Percentiles rank a stretch among this genome's conserved stretches.
These are phyloP conservation scores for Trichogramma evanescens DNA, from an alignment of 2,888 invertebrate genomes.

Conservation along the genomic window DNA sequence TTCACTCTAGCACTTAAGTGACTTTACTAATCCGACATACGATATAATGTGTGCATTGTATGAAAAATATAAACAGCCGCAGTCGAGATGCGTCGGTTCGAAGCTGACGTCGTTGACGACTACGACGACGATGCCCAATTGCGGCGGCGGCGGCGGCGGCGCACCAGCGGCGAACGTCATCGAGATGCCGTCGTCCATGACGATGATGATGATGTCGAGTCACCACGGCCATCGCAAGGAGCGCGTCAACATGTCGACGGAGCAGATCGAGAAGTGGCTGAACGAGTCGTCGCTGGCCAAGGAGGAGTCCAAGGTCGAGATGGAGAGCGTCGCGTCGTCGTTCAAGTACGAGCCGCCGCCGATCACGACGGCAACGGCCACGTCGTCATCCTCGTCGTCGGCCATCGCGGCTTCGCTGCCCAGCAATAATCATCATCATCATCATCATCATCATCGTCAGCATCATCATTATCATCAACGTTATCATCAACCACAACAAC, in stretches of 20 bases:
- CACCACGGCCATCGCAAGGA: slow-evolving; percentile 49
- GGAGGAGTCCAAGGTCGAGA: slow-evolving; percentile 40
- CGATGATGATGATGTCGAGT: slow-evolving; percentile 29
- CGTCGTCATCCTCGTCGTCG: slow-evolving; percentile 6
- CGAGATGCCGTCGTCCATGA: slow-evolving; percentile 29
- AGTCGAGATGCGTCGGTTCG: too few relatives aligned
- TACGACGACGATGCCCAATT: too few relatives aligned
- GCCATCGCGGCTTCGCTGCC: background rate
- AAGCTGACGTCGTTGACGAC: too few relatives aligned
- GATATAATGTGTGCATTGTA: too few relatives aligned
- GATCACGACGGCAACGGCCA: slow-evolving; percentile 9
- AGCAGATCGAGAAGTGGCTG: slow-evolving; percentile 63
- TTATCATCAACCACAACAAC: too few relatives aligned
- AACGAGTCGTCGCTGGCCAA: slow-evolving; percentile 53
- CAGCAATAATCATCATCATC: background rate
- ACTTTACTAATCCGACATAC: too few relatives aligned
- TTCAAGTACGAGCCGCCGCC: slow-evolving; percentile 31
- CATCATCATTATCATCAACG: background rate
- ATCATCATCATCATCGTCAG: too few relatives aligned
- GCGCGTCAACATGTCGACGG: slow-evolving; percentile 63
- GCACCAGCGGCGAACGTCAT: slow-evolving; percentile 25
- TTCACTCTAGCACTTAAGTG: too few relatives aligned
- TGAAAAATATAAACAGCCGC: too few relatives aligned
- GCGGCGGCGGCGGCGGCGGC: background rate
- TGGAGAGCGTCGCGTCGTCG: slow-evolving; percentile 32